phyloP scores from a whole-genome alignment of 2,797 vertebrate genomes.

The Artibeus lituratus region DNA sequence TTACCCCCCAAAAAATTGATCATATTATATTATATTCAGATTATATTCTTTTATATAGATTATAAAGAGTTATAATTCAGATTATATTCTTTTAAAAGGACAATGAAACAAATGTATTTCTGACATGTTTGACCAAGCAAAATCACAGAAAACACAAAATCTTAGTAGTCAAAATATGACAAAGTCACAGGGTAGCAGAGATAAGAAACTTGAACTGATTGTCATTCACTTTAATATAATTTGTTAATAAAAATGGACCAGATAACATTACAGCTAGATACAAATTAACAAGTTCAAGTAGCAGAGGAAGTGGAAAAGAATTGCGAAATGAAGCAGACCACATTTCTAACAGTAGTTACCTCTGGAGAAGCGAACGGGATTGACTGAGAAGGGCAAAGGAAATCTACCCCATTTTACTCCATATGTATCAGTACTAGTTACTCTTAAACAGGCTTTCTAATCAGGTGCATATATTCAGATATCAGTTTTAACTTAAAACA shows the following conservation, averaged over 20 bases:
- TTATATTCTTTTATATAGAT: background rate
- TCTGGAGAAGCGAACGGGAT: background rate
- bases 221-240: background rate
- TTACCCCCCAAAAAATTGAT: background rate
- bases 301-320: background rate
- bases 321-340: background rate
- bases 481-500: background rate
- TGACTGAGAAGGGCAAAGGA: background rate
- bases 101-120: background rate
- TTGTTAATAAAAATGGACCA: background rate
- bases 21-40: background rate
- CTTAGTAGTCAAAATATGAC: background rate
- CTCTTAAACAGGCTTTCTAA: background rate
- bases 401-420: background rate
- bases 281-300: background rate
- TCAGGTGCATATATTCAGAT: background rate
- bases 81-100: background rate
- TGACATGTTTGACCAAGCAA: background rate
- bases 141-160: background rate
- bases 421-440: background rate
- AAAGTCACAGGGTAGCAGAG: background rate
- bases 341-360: background rate
- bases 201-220: background rate
- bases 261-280: background rate
- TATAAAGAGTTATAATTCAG: background rate